phyloP scores from a whole-genome alignment of 2,797 vertebrate genomes.

The Argyrosomus regius region DNA sequence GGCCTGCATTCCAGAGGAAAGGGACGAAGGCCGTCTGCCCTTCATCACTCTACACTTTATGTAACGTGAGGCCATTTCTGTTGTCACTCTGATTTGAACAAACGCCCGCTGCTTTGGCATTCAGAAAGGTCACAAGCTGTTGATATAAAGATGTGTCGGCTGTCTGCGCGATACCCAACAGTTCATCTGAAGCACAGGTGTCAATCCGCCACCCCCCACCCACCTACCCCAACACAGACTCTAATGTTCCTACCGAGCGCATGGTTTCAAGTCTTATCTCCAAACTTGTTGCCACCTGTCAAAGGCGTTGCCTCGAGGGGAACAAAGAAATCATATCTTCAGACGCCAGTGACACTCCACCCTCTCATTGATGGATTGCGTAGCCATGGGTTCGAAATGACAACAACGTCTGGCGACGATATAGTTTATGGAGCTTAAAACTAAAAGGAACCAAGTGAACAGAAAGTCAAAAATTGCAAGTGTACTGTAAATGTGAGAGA shows the following conservation, averaged over 20 bases:
- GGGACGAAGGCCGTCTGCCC: neutral
- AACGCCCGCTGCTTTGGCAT: slow-evolving; percentile 54
- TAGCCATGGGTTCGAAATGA: slow-evolving; percentile 50
- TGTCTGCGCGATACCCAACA: slow-evolving; percentile 35
- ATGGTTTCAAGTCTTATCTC: slow-evolving; percentile 71
- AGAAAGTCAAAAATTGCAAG: neutral
- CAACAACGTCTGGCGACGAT: slow-evolving; percentile 38
- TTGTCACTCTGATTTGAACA: slow-evolving; percentile 53
- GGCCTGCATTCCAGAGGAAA: neutral
- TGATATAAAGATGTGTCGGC: slow-evolving; percentile 57
- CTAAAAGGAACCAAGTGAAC: slow-evolving; percentile 14
- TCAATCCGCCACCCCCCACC: slow-evolving; percentile 21
- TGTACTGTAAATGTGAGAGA: neutral
- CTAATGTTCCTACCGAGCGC: slow-evolving; percentile 33
- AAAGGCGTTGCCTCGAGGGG: slow-evolving; percentile 64
- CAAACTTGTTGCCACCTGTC: slow-evolving; percentile 60
- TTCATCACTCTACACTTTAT: slow-evolving; percentile 30
- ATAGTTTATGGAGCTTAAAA: slow-evolving; percentile 22
- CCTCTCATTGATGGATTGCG: slow-evolving; percentile 62
- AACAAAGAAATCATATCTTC: slow-evolving; percentile 66
- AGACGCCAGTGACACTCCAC: slow-evolving; percentile 43
- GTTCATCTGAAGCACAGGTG: slow-evolving; percentile 58
- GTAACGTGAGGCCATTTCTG: slow-evolving; percentile 16
- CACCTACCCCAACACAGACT: slow-evolving; percentile 15
- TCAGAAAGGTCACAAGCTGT: slow-evolving; percentile 74